Evolutionary conservation across 2,888 invertebrate genomes (phyloP).

Genomic region (Steinernema hermaphroditum): DNA sequence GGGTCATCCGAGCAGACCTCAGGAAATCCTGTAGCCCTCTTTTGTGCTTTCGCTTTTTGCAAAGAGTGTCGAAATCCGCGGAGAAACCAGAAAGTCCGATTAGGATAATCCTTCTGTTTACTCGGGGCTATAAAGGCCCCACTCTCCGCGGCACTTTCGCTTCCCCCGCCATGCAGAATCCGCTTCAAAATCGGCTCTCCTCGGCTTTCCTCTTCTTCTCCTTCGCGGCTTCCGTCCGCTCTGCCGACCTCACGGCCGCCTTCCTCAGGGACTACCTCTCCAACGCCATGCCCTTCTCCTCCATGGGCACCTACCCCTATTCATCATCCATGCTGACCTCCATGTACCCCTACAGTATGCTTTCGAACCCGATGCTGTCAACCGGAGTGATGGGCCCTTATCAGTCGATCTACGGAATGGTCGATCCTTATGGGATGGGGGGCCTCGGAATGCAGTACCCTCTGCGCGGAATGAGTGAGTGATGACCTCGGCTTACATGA

Average conservation of each 20-base stretch:
- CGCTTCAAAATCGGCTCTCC: too few relatives aligned
- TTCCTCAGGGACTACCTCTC: conserved; percentile 25
- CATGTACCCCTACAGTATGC: conserved; percentile 21
- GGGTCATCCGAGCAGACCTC: conserved; percentile 25
- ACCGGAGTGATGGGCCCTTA: conserved; percentile 23
- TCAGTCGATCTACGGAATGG: conserved; percentile 29
- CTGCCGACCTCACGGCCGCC: conserved; percentile 18
- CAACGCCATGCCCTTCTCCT: neutral
- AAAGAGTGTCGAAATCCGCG: conserved; percentile 23
- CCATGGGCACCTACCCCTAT: conserved; percentile 12
- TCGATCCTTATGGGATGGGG: conserved; percentile 20
- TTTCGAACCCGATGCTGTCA: conserved; percentile 9
- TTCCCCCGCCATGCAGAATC: conserved; percentile 10
- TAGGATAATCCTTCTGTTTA: conserved; percentile 29
- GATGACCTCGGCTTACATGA: conserved; percentile 7
- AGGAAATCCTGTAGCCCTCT: neutral
- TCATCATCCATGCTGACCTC: conserved; percentile 29
- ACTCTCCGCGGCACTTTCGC: conserved; percentile 3
- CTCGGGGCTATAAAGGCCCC: conserved; percentile 6
- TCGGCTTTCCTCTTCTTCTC: neutral
- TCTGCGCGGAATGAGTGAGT: conserved; percentile 23
- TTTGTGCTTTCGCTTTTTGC: neutral
- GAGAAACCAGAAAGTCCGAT: conserved; percentile 14
- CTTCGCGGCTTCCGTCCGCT: neutral
- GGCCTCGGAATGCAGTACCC: neutral